These are phyloP conservation scores for Torymus auratus DNA, from an alignment of 2,888 invertebrate species.

Conservation along the genomic window DNA sequence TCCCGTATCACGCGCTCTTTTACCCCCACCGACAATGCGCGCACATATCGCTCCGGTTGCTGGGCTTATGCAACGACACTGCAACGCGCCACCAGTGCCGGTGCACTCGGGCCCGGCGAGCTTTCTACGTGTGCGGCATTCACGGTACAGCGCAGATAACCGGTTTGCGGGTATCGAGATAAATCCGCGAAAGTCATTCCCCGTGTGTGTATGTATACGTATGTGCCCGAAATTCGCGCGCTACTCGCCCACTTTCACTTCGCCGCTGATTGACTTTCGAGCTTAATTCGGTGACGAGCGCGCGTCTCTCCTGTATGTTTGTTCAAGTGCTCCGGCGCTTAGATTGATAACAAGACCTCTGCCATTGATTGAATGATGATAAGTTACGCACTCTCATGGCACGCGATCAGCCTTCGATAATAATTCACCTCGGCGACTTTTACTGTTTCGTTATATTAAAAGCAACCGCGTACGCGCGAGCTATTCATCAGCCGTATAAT, in stretches of 20 bases:
- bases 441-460: conserved; percentile 3
- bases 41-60: background rate
- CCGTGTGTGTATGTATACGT: no score
- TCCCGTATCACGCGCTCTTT: background rate
- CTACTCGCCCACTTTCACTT: conserved; percentile 48
- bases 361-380: no score
- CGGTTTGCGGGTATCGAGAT: conserved; percentile 60
- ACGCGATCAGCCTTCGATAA: no score
- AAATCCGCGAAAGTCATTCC: conserved; percentile 64
- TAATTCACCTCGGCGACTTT: background rate
- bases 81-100: no score
- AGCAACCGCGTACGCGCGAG: background rate
- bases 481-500: conserved; percentile 13
- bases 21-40: conserved; percentile 8
- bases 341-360: no score
- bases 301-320: no score
- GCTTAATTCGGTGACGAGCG: no score
- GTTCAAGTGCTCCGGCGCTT: no score
- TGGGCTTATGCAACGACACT: no score
- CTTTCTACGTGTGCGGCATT: conserved; percentile 38
- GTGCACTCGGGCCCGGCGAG: conserved; percentile 2
- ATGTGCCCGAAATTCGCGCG: conserved; percentile 2
- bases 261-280: background rate
- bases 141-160: conserved; percentile 3
- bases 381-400: no score